These are phyloP conservation scores for Brienomyrus longianalis DNA, from an alignment of 2,113 vertebrate genomes.

Conservation along the genomic window DNA sequence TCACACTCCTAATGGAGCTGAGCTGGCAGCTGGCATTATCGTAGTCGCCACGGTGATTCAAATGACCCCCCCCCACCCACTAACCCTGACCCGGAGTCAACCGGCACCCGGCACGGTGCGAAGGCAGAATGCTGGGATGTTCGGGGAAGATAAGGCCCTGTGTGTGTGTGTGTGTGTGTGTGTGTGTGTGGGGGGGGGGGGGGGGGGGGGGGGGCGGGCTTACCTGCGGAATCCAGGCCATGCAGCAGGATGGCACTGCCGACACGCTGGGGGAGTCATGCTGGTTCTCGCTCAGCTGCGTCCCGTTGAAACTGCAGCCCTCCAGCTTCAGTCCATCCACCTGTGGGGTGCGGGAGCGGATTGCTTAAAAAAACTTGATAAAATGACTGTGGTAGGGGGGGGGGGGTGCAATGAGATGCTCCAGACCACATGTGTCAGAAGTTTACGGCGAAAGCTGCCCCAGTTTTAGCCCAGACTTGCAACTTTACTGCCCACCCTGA, in stretches of 20 bases:
- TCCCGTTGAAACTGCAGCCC: constrained; percentile 89
- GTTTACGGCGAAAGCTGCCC: neutral
- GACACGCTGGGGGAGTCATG: constrained; percentile 90
- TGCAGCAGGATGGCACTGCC: constrained; percentile 77
- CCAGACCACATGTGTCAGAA: neutral
- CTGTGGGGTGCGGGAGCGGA: constrained; percentile 49
- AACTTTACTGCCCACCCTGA: neutral
- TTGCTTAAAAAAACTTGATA: constrained; percentile 35
- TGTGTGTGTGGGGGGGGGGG: neutral
- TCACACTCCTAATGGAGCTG: neutral
- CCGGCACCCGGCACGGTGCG: neutral
- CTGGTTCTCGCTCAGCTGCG: constrained; percentile 79
- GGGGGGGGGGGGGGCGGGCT: constrained; percentile 33
- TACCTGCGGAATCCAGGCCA: constrained; percentile 92
- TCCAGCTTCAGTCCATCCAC: constrained; percentile 84
- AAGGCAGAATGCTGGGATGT: neutral
- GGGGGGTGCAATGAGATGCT: neutral
- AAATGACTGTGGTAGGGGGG: neutral
- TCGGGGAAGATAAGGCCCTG: constrained; percentile 31
- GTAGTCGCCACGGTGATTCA: neutral
- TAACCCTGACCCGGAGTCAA: neutral
- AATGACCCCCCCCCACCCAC: neutral
- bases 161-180: constrained; percentile 20
- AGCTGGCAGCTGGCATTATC: neutral
- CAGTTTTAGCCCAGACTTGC: neutral